phyloP scores from a whole-genome alignment of 2,113 vertebrate species.

The Rhea pennata region DNA sequence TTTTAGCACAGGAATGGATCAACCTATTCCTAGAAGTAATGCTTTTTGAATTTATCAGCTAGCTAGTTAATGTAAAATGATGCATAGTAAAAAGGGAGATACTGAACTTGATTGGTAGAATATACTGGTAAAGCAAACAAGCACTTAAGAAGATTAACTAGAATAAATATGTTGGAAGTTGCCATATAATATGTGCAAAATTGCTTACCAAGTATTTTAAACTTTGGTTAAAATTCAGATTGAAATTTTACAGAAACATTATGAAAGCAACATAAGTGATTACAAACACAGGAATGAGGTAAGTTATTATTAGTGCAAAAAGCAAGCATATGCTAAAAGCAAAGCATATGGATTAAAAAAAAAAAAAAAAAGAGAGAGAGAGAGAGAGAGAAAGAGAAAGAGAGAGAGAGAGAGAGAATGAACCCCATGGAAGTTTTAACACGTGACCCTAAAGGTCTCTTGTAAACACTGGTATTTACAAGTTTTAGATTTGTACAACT shows the following conservation, averaged over 20 bases:
- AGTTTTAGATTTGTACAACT: constrained; percentile 72
- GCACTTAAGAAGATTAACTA: constrained; percentile 58
- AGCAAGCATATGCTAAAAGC: constrained; percentile 82
- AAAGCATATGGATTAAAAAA: constrained; percentile 71
- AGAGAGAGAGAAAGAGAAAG: too few species aligned
- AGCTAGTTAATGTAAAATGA: constrained; percentile 68
- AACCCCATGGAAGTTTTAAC: constrained; percentile 68
- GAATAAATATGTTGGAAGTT: constrained; percentile 64
- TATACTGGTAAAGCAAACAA: constrained; percentile 68
- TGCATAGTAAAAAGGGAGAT: constrained; percentile 63
- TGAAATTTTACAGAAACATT: constrained; percentile 64
- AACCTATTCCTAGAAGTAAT: constrained; percentile 69
- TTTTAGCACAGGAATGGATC: constrained; percentile 60
- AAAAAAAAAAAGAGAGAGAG: constrained; percentile 37
- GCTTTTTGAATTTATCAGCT: constrained; percentile 66
- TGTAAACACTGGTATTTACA: constrained; percentile 79
- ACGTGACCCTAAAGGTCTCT: constrained; percentile 70
- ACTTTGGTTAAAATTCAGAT: constrained; percentile 80
- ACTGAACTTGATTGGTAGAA: constrained; percentile 54
- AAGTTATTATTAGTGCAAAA: constrained; percentile 84
- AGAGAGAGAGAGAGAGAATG: neutral
- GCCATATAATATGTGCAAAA: constrained; percentile 79
- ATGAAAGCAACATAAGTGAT: constrained; percentile 78
- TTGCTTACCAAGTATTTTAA: constrained; percentile 76
- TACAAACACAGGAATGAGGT: constrained; percentile 78